A percentile compares a stretch with the other conserved stretches of the same genome.
Evolutionary conservation across 2,888 invertebrate genomes (phyloP).

Genomic region (Uloborus plumipes): DNA sequence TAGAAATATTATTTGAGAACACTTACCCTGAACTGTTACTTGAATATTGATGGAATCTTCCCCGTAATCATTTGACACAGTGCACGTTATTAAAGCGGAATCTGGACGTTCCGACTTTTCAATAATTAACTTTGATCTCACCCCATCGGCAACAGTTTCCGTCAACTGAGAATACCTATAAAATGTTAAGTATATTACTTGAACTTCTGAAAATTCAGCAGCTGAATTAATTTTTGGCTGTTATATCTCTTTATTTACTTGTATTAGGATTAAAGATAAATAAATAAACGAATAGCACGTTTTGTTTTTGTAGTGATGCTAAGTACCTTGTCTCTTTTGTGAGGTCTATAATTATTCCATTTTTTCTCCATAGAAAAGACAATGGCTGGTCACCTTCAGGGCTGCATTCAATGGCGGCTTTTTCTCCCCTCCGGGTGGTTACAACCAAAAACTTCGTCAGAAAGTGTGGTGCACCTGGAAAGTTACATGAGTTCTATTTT

Average conservation of each 20-base stretch:
- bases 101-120: slow-evolving; percentile 56
- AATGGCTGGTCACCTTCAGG: slow-evolving; percentile 53
- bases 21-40: slow-evolving; percentile 65
- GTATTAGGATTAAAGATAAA: no score
- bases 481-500: no score
- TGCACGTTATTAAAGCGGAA: slow-evolving; percentile 62
- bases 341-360: slow-evolving; percentile 39
- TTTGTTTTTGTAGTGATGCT: no score
- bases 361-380: slow-evolving; percentile 51
- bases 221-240: no score
- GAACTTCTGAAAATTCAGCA: no score
- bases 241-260: no score
- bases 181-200: background rate
- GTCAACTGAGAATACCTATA: slow-evolving; percentile 43
- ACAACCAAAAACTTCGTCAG: slow-evolving; percentile 43
- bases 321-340: slow-evolving; percentile 43
- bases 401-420: slow-evolving; percentile 32
- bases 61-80: slow-evolving; percentile 61
- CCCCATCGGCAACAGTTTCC: slow-evolving; percentile 27
- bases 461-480: slow-evolving; percentile 58
- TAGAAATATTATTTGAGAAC: background rate
- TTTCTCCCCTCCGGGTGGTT: slow-evolving; percentile 49
- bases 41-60: slow-evolving; percentile 60
- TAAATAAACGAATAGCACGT: no score
- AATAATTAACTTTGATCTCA: slow-evolving; percentile 50